Percentiles rank a stretch among this genome's conserved stretches.
phyloP scores from a whole-genome alignment of 2,113 vertebrate species.

The Stomatorhinus ivindoensis region DNA sequence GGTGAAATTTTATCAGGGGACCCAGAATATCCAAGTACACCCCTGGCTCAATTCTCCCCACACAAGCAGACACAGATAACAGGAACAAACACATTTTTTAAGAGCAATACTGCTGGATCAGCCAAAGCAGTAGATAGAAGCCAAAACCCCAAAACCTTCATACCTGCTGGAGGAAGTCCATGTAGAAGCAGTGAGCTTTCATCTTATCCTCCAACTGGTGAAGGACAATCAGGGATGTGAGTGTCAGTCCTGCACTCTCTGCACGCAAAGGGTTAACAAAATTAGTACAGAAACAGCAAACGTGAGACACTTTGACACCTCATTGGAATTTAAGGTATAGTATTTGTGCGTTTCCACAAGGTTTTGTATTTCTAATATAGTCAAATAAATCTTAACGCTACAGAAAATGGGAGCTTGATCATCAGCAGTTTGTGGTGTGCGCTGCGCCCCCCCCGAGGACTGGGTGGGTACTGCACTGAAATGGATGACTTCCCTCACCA shows the following conservation, averaged over 20 bases:
- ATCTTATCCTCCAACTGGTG: slow-evolving; percentile 96
- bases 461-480: neutral
- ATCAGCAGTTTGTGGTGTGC: neutral
- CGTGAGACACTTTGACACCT: neutral
- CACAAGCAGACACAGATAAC: neutral
- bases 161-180: slow-evolving; percentile 91
- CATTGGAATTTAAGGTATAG: neutral
- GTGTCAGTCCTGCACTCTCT: slow-evolving; percentile 83
- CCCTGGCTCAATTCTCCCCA: too few relatives aligned
- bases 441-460: neutral
- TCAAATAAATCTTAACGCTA: neutral
- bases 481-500: slow-evolving; percentile 55
- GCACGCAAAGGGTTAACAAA: neutral
- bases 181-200: slow-evolving; percentile 87
- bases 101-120: neutral
- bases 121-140: neutral
- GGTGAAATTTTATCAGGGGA: too few relatives aligned
- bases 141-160: neutral
- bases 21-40: too few relatives aligned
- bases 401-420: neutral
- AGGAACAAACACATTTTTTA: neutral
- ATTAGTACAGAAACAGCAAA: neutral
- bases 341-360: neutral
- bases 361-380: neutral
- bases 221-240: slow-evolving; percentile 89